A percentile compares a stretch with the other conserved stretches of the same genome.
These are phyloP conservation scores for Toxonevra muliebris DNA, from an alignment of 2,888 invertebrate genomes.

Conservation along the genomic window DNA sequence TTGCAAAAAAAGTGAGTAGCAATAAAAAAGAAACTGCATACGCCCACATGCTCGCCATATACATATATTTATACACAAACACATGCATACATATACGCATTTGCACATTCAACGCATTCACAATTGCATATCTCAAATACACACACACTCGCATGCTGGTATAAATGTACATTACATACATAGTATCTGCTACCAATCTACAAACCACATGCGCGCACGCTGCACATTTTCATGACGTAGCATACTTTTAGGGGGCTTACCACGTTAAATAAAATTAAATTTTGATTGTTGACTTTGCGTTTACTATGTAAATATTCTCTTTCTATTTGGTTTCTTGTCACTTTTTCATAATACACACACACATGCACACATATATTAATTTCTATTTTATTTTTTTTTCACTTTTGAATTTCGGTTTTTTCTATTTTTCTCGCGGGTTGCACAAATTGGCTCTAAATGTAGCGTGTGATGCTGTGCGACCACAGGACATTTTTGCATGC, in stretches of 20 bases:
- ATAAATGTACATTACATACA: too few relatives aligned
- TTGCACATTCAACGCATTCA: background rate
- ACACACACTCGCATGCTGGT: too few relatives aligned
- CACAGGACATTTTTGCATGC: too few relatives aligned
- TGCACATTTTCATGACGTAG: background rate
- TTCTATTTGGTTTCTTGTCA: background rate
- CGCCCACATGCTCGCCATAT: background rate
- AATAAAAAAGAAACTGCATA: background rate
- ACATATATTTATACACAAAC: background rate
- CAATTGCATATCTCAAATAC: too few relatives aligned
- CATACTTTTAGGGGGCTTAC: constrained; percentile 3
- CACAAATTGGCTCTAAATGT: too few relatives aligned
- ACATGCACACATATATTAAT: too few relatives aligned
- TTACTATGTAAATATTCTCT: background rate
- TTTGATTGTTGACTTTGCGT: background rate
- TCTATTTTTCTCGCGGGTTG: background rate
- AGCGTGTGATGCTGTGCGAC: too few relatives aligned
- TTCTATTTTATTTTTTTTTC: too few relatives aligned
- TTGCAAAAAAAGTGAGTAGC: background rate
- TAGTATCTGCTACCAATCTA: background rate
- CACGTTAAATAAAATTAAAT: constrained; percentile 9
- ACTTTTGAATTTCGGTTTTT: background rate
- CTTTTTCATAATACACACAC: too few relatives aligned
- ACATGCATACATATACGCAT: background rate
- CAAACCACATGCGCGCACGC: background rate